phyloP scores from a whole-genome alignment of 2,113 vertebrate genomes.

The Microtus ochrogaster region DNA sequence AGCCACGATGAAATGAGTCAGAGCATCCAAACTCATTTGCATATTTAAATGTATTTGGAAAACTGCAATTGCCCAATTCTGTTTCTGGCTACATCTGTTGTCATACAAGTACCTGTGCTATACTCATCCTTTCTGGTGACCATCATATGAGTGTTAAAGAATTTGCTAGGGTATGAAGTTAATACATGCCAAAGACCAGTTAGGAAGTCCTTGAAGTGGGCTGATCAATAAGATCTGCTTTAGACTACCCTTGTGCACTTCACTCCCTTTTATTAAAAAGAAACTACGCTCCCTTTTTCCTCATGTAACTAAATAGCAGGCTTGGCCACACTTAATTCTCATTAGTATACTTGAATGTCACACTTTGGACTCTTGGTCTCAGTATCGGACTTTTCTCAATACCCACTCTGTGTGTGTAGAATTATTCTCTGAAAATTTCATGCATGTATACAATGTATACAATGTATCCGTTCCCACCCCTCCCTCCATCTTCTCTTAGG shows the following conservation, averaged over 20 bases:
- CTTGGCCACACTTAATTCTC: background rate
- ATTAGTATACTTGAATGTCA: constrained; percentile 18
- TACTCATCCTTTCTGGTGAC: background rate
- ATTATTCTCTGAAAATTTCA: background rate
- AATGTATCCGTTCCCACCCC: background rate
- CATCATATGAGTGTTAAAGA: background rate
- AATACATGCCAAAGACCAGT: background rate
- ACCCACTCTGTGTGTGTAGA: background rate
- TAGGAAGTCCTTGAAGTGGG: background rate
- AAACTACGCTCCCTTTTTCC: background rate
- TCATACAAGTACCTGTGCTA: background rate
- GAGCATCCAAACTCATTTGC: constrained; percentile 11
- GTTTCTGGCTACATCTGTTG: constrained; percentile 10
- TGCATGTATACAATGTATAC: background rate
- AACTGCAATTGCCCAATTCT: background rate
- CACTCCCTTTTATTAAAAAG: background rate
- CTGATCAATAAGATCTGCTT: background rate
- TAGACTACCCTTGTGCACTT: constrained; percentile 8
- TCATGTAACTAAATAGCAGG: constrained; percentile 25
- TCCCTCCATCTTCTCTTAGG: too few species aligned
- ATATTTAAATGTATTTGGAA: background rate
- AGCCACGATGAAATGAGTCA: constrained; percentile 2
- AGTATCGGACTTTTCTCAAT: constrained; percentile 6
- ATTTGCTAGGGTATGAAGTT: constrained; percentile 18
- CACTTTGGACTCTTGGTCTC: background rate